Base-by-base conservation (phyloP, 2,113 vertebrate species). In the Sylvia atricapilla region DNA sequence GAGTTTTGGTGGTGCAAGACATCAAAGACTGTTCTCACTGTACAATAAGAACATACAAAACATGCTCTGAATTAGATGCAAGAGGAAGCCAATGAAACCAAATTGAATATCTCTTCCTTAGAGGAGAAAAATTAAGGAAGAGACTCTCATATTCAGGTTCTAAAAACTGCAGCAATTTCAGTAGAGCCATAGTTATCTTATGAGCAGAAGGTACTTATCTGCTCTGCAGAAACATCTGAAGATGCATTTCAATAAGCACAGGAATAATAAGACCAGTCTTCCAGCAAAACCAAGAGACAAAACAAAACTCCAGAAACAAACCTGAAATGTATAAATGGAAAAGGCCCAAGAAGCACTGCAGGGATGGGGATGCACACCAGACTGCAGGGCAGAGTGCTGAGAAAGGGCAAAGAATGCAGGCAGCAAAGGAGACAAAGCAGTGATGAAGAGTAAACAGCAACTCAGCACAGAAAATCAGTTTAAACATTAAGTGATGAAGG, bases 281-380 rank as follows among this genome's bases (percentile, higher is more conserved):
- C 49, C n/a, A 25, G n/a, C 21, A 67, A 90, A 90, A 77, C 1
- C 37, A 82, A 37, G 28, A 58, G 12, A 64, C 28, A 84, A 83
- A 67, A 64, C 27, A 81, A 79, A 67, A 64, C 44, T 22, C 13
- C 63, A 79, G 62, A 72, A 82, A 55, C 39, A 76, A 82, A 63
- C 6, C n/a, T 50, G 35, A 85, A 89, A 74, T 15, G 10, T 33
- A 62, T 35, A 25, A 84, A 59, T 8, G 27, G 44, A 30, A 78
- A 74, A 74, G 52, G 44, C 35, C 33, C 58, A 64, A 64, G 41
- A 35, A 85, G 13, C 16, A 22, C 39, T 12, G 6, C 2, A 13
- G n/a, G 37, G 27, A 87, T 33, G 4, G 28, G 23, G 23, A 25
- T 0, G 0, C 19, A 46, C 4, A 41, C 13, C 2, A 3, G 23